Evolutionary conservation across 2,888 invertebrate species (phyloP), one percentile per base, ranked within the genome.

Genomic region (Cotesia congregata): DNA sequence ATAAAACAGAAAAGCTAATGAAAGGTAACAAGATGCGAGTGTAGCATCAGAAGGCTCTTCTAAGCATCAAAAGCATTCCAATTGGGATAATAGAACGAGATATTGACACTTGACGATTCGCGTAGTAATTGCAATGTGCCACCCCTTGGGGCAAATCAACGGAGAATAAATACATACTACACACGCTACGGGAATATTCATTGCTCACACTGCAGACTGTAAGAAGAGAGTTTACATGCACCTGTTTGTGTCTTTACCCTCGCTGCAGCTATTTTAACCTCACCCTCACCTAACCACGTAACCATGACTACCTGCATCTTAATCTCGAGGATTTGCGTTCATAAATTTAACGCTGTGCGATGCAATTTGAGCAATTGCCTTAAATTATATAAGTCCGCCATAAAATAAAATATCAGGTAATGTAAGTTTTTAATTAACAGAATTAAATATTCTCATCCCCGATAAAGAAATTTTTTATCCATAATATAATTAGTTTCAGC

Each of bases 71-170:
- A 89, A 88, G 89, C 88, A 89, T 89, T 89, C 88, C 88, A 80
- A 82, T 79, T 84, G 80, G 81, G 82, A 84, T 85, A 84, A 84
- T 80, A 79, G 83, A 83, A 82, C 83, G 84, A 83, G 86, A 88
- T 88, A 89, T 88, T 88, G 87, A 88, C 86, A 88, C 88, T 87
- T 84, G 85, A 88, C 75, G 12, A 69, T 81, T 60, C 64, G 71
- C 76, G 68, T 20, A 41, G 75, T 80, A 78, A 81, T 79, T 79
- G 82, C 78, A 76, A 15, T 15, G 40, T 67, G n/a, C 9, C 17
- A 17, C 41, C 41, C 17, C 41, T 20, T 15, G 20, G 20, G 1
- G 6, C 12, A 20, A 62, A 62, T 62, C 50, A 50, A 50, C 50
- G 15, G 67, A n/a, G 39, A 9, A 67, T 67, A 12, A 12, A 15